Percentiles rank a stretch among this genome's conserved stretches.
Evolutionary conservation across 2,113 vertebrate genomes (phyloP).

Genomic region (Arizona elegans): DNA sequence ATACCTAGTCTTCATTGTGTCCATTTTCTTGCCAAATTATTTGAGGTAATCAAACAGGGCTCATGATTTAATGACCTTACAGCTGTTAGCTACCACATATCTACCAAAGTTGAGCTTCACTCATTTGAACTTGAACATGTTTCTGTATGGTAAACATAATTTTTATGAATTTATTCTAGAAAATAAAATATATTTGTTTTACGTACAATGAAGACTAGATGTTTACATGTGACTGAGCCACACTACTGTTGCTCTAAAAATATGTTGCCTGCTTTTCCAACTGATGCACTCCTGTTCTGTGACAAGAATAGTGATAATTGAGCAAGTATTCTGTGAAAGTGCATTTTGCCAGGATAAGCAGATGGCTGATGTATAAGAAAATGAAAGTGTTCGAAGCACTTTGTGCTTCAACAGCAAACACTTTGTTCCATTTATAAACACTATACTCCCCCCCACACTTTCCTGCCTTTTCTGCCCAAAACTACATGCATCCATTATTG

Average conservation of each 20-base stretch:
- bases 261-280: not conserved
- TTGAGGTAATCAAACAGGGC: not conserved
- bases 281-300: not conserved
- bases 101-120: not conserved
- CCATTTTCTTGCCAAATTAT: not conserved
- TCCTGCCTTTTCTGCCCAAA: not conserved
- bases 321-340: not conserved
- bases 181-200: not conserved
- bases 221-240: not conserved
- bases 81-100: not conserved
- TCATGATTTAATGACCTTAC: not conserved
- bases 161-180: not conserved
- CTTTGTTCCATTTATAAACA: not conserved
- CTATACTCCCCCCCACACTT: not conserved
- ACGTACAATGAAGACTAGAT: not conserved
- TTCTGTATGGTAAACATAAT: not conserved
- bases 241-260: not conserved
- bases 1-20: not conserved
- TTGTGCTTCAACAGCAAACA: not conserved
- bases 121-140: not conserved
- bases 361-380: not conserved
- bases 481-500: not conserved
- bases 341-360: slow-evolving; percentile 1
- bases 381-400: not conserved
- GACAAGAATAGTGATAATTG: not conserved